Base-by-base conservation (phyloP, 2,888 invertebrate species). In the Tachina grossa region DNA sequence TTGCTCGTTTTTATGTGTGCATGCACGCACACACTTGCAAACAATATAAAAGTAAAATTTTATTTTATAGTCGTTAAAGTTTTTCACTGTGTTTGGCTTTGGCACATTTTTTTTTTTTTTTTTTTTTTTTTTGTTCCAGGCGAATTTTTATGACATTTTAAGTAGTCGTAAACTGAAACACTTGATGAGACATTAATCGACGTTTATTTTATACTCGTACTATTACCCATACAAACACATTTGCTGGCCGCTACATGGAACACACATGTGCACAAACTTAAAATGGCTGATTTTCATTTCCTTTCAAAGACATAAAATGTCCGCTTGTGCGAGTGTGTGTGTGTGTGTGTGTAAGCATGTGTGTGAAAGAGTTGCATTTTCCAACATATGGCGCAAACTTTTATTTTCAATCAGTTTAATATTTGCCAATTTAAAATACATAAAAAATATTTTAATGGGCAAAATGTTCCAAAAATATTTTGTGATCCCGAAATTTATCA, bases 141-240 rank as follows among this genome's bases (percentile, higher is more conserved):
- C 72, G 72, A 78, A 87, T 90, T 89, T 91, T 91, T 91, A 91
- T 90, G 90, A 90, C 88, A 87, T 91, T 91, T 91, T 91, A 91
- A 91, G 91, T 90, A 91, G 91, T 90, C 91, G 89, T 91, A 91
- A 91, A 91, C 89, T 88, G 89, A 88, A 90, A 91, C 91, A 91
- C 91, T 91, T 91, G 90, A 91, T 90, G 91, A 88, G 89, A 89
- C 90, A 91, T 90, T 91, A 91, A 91, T 90, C 89, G 90, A 86
- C 90, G 89, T 89, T 90, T 89, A 89, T 83, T 76, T 81, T 80
- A 69, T 78, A 71, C n/a, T n/a, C n/a, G n/a, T n/a, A n/a, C 63
- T 74, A 45, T 80, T 80, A 66, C 55, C 65, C 31, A 72, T 47
- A 72, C 45, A 79, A 71, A 45, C 43, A 9, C 9, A 61, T 63